Percentiles rank a stretch among this genome's conserved stretches.
phyloP scores from a whole-genome alignment of 2,797 vertebrate genomes.

The Onychomys arenicola region DNA sequence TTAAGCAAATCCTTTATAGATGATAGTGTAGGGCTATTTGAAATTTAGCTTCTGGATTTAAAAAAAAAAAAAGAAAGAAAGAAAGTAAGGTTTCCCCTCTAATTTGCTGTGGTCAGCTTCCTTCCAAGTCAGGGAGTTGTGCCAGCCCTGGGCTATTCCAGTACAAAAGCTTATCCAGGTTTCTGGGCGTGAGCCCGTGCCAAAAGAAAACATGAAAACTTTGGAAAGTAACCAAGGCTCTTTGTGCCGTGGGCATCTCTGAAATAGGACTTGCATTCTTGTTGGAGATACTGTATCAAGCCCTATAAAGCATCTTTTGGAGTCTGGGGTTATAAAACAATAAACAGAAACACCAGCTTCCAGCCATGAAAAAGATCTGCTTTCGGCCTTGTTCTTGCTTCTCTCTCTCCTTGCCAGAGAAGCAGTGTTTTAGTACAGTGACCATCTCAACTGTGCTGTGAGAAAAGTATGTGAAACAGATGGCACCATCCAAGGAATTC shows the following conservation, averaged over 20 bases:
- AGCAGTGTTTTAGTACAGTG: not conserved
- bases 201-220: conserved; percentile 64
- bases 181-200: conserved; percentile 60
- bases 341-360: conserved; percentile 39
- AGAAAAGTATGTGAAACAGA: not conserved
- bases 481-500: not conserved
- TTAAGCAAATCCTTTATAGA: not conserved
- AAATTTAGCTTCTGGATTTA: not conserved
- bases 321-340: conserved; percentile 12
- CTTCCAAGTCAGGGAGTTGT: not conserved
- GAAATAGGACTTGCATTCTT: conserved; percentile 63
- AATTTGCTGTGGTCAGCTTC: not conserved
- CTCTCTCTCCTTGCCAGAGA: not conserved
- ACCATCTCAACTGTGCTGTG: not conserved
- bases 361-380: not conserved
- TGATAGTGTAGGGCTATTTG: not conserved
- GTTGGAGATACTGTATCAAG: conserved; percentile 27
- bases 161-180: conserved; percentile 65
- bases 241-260: conserved; percentile 56
- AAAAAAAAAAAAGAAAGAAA: no score
- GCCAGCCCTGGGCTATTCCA: not conserved
- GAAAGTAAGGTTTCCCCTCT: not conserved
- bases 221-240: conserved; percentile 58
- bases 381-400: not conserved
- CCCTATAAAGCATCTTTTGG: conserved; percentile 30